A percentile compares a stretch with the other conserved stretches of the same genome.
Conservation (phyloP, 2,888 invertebrate species). For the Brachyptera risi region DNA sequence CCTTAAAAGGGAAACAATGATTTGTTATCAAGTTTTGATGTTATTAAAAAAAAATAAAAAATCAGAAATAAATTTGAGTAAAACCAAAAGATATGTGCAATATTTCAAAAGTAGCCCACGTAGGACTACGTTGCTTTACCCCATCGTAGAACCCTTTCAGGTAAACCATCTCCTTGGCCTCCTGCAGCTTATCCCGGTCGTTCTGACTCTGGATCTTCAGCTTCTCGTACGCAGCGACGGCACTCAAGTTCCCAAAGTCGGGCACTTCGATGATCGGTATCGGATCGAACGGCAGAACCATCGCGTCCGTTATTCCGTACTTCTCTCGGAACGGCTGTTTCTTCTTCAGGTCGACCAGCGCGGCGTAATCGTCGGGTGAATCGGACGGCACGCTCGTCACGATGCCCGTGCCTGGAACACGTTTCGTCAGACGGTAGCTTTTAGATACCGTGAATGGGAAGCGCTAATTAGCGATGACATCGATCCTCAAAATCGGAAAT, state of each 20-base stretch:
- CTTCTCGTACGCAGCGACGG: constrained; percentile 77
- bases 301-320: constrained; percentile 79
- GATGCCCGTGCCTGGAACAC: constrained; percentile 82
- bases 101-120: no score
- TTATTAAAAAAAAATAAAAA: no score
- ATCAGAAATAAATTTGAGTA: no score
- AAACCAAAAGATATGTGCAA: no score
- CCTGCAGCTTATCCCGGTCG: constrained; percentile 85
- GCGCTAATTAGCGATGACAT: background rate
- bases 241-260: constrained; percentile 80
- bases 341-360: constrained; percentile 90
- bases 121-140: no score
- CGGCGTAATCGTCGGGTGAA: constrained; percentile 98
- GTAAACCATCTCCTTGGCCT: constrained; percentile 96
- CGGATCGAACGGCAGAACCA: constrained; percentile 67
- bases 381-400: constrained; percentile 98
- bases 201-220: constrained; percentile 98
- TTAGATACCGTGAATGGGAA: no score
- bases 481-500: no score
- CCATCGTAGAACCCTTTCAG: constrained; percentile 95
- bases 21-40: no score
- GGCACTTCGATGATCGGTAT: constrained; percentile 91
- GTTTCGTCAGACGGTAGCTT: no score
- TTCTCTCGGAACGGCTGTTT: constrained; percentile 91
- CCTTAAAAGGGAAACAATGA: no score